These are phyloP conservation scores for Eudorcas thomsonii DNA, from an alignment of 2,113 vertebrate species.

Conservation along the genomic window DNA sequence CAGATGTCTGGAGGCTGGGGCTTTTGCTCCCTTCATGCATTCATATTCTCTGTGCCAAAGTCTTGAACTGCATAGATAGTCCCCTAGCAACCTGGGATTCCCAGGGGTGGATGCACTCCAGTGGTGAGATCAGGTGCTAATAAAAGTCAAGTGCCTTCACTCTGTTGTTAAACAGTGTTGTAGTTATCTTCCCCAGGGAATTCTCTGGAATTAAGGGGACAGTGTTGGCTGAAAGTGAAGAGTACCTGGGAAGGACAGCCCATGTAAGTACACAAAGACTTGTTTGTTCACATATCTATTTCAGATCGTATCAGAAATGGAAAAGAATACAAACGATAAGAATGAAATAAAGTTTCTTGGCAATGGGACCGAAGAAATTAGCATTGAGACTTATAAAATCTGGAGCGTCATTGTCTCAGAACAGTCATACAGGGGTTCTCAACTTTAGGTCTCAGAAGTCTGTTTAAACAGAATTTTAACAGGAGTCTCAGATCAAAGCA, in stretches of 20 bases:
- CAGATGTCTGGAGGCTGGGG: neutral
- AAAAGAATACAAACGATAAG: neutral
- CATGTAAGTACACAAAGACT: neutral
- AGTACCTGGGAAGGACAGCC: neutral
- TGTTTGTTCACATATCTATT: constrained; percentile 19
- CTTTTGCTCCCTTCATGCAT: neutral
- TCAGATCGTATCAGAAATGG: neutral
- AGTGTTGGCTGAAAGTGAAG: neutral
- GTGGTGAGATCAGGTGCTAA: neutral
- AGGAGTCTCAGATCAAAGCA: neutral
- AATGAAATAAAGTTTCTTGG: constrained; percentile 17
- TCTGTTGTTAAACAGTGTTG: neutral
- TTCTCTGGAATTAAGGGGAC: neutral
- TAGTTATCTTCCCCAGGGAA: neutral
- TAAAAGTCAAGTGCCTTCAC: neutral
- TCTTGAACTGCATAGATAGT: neutral
- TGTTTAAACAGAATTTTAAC: constrained; percentile 25
- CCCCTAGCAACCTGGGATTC: neutral
- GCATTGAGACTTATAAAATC: neutral
- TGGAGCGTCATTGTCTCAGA: neutral
- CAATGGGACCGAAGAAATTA: neutral
- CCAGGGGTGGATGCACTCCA: neutral
- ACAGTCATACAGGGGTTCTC: neutral
- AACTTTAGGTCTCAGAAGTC: neutral
- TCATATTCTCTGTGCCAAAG: neutral